These are phyloP conservation scores for Heteromyza rotundicornis DNA, from an alignment of 2,888 invertebrate species.

Conservation along the genomic window DNA sequence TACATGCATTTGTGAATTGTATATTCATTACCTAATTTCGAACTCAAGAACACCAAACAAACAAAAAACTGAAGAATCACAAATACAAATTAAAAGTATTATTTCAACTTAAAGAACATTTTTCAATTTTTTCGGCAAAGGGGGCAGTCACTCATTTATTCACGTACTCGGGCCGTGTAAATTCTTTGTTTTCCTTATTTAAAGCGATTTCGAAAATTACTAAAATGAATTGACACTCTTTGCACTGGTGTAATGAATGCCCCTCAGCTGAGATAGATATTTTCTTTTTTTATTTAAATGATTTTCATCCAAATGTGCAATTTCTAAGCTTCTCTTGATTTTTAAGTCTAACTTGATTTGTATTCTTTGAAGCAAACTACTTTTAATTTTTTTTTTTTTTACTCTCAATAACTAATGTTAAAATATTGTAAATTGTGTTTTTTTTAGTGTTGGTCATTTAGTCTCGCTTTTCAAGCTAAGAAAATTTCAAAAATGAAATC, in stretches of 20 bases:
- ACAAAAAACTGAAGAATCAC: constrained; percentile 14
- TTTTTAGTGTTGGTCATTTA: background rate
- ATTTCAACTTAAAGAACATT: background rate
- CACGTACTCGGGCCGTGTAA: too few species aligned
- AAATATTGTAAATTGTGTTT: background rate
- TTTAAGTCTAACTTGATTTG: constrained; percentile 14
- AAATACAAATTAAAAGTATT: constrained; percentile 10
- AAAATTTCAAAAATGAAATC: constrained; percentile 9
- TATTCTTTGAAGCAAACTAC: background rate
- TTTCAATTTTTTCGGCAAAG: constrained; percentile 2
- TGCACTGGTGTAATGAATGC: too few species aligned
- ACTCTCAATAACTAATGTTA: background rate
- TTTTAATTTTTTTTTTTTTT: background rate
- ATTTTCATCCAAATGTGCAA: background rate
- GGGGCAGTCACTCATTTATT: too few species aligned
- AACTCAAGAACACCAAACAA: too few species aligned
- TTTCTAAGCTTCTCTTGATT: background rate
- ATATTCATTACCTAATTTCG: too few species aligned
- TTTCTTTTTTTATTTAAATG: too few species aligned
- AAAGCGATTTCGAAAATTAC: too few species aligned
- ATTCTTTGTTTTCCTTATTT: background rate
- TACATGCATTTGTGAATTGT: too few species aligned
- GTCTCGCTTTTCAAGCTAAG: background rate
- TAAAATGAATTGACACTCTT: too few species aligned
- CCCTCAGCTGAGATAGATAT: too few species aligned